These are phyloP conservation scores for Drosophila kohkoa DNA, from an alignment of 1,140 invertebrate species.

Conservation along the genomic window DNA sequence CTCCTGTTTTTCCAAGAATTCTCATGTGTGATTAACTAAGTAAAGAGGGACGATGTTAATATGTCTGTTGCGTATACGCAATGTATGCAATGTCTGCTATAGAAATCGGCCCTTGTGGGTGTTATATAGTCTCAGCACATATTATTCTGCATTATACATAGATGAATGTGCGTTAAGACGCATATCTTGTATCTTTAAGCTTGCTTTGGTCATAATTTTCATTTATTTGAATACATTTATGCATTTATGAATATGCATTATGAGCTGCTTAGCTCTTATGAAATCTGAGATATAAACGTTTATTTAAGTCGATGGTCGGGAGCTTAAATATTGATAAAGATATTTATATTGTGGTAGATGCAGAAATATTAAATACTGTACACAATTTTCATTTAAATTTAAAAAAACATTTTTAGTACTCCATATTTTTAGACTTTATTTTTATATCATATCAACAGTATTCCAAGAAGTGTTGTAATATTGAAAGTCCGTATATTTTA, in stretches of 20 bases:
- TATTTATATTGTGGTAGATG: no score
- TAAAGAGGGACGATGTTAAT: not conserved
- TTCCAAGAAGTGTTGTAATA: no score
- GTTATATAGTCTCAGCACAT: not conserved
- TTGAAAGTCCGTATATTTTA: no score
- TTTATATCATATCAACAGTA: no score
- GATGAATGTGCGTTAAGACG: not conserved
- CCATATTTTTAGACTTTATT: no score
- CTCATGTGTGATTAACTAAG: slow-evolving; percentile 1
- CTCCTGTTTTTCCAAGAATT: not conserved
- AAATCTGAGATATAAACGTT: no score
- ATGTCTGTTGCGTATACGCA: not conserved
- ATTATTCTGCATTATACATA: not conserved
- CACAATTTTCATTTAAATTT: no score
- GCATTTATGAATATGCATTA: not conserved
- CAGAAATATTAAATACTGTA: no score
- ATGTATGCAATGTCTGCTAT: not conserved
- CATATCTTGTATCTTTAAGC: not conserved
- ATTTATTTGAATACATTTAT: not conserved
- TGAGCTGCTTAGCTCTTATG: no score
- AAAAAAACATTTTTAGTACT: no score
- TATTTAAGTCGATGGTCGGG: no score
- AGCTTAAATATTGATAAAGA: no score
- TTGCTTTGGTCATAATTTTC: not conserved
- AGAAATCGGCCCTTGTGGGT: not conserved